A percentile compares a stretch with the other conserved stretches of the same genome.
phyloP scores from a whole-genome alignment of 30 jellyfish, hydroid and myxozoan genomes.

The Turritopsis rubra region DNA sequence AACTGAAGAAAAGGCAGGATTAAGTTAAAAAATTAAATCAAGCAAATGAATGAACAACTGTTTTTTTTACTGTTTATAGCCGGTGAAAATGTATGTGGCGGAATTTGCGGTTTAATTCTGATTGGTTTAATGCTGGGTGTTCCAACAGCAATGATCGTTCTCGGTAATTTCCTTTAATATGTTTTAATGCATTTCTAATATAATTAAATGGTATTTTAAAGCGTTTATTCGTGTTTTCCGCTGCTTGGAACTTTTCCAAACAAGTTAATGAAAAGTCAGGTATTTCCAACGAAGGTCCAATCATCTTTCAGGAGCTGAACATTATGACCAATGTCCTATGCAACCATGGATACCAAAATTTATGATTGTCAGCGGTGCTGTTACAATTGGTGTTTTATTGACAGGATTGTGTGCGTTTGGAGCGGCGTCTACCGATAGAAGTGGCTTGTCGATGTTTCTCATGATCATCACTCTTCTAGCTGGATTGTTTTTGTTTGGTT shows the following conservation, averaged over 20 bases:
- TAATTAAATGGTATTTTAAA: too few species aligned
- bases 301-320: slow-evolving; percentile 3
- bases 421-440: neutral
- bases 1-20: too few species aligned
- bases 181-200: too few species aligned
- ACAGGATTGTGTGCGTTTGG: neutral
- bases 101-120: neutral
- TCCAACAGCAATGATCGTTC: neutral
- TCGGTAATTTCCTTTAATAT: neutral
- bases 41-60: too few species aligned
- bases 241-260: too few species aligned
- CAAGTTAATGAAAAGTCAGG: neutral
- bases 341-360: slow-evolving; percentile 26
- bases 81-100: too few species aligned
- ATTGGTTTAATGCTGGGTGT: neutral
- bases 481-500: slow-evolving; percentile 11
- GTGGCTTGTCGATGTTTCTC: neutral
- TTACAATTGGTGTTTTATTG: neutral
- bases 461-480: neutral
- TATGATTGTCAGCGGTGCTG: slow-evolving; percentile 19
- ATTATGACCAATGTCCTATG: slow-evolving; percentile 20
- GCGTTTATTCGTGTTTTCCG: too few species aligned
- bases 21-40: too few species aligned
- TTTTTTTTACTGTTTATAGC: too few species aligned
- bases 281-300: neutral